A percentile compares a stretch with the other conserved stretches of the same genome.
phyloP scores from a whole-genome alignment of 1,140 invertebrate species.

The Pantala flavescens region DNA sequence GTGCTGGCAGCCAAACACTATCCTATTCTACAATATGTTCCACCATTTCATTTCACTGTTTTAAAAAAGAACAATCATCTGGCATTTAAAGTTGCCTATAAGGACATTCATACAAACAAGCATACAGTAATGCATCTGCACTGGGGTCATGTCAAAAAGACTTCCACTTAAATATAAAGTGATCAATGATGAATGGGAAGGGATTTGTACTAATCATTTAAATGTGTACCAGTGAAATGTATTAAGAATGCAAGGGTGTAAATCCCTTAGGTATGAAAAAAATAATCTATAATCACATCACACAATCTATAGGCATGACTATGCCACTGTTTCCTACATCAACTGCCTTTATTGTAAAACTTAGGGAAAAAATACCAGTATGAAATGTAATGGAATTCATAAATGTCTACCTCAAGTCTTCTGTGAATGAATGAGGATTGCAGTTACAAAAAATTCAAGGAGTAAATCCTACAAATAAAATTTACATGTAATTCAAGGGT shows the following conservation, averaged over 20 bases:
- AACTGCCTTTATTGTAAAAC: neutral
- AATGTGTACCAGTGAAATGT: neutral
- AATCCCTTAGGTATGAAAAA: neutral
- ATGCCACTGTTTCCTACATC: neutral
- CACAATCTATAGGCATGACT: neutral
- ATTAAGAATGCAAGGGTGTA: neutral
- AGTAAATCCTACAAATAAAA: neutral
- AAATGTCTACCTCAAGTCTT: neutral
- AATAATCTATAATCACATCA: neutral
- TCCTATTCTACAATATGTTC: neutral
- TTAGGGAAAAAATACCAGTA: neutral
- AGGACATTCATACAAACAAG: neutral
- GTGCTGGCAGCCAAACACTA: no score
- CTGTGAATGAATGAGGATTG: neutral
- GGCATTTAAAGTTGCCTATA: neutral
- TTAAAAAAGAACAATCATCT: neutral
- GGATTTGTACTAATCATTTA: neutral
- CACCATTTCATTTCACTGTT: neutral
- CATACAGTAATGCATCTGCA: neutral
- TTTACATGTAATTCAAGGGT: neutral
- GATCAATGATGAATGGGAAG: neutral
- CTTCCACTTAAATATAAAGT: neutral
- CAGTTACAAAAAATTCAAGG: neutral
- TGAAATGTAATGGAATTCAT: neutral
- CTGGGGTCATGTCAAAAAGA: neutral